These are phyloP conservation scores for Nycticryphes semicollaris DNA, from an alignment of 2,113 vertebrate genomes.

Conservation along the genomic window DNA sequence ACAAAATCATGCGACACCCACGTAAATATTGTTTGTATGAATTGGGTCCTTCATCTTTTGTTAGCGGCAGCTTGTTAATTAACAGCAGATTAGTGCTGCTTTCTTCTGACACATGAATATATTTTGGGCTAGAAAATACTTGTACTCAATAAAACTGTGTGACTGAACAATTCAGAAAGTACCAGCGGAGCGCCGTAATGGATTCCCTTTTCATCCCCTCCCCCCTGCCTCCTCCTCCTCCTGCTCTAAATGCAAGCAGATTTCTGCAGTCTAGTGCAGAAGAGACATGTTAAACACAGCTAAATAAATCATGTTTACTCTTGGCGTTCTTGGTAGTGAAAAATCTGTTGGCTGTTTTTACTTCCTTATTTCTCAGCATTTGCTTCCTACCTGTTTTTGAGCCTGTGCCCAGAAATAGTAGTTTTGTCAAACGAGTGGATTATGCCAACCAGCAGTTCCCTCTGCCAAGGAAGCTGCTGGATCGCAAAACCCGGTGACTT, in stretches of 20 bases:
- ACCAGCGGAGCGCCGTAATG: conserved; percentile 13
- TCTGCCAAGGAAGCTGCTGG: conserved; percentile 83
- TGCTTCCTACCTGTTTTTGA: conserved; percentile 91
- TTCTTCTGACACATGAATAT: conserved; percentile 69
- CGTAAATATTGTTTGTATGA: conserved; percentile 71
- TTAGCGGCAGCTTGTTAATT: conserved; percentile 78
- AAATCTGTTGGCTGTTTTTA: conserved; percentile 82
- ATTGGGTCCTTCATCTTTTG: conserved; percentile 74
- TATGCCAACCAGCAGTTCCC: conserved; percentile 79
- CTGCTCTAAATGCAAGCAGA: conserved; percentile 70
- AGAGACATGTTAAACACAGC: conserved; percentile 75
- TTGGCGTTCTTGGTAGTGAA: conserved; percentile 79
- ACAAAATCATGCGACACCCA: conserved; percentile 23
- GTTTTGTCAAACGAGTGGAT: conserved; percentile 82
- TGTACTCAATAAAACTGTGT: conserved; percentile 62
- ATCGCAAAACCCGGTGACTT: conserved; percentile 79
- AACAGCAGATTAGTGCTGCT: conserved; percentile 71
- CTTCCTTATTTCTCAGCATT: conserved; percentile 86
- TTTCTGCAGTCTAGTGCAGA: conserved; percentile 68
- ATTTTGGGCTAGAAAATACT: conserved; percentile 72
- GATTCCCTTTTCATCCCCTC: conserved; percentile 40
- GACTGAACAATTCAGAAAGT: conserved; percentile 56
- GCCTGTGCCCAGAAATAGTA: conserved; percentile 86
- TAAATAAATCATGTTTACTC: conserved; percentile 86
- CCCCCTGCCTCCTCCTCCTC: not conserved